phyloP scores from a whole-genome alignment of 2,113 vertebrate species.

The Oostethus manadensis region DNA sequence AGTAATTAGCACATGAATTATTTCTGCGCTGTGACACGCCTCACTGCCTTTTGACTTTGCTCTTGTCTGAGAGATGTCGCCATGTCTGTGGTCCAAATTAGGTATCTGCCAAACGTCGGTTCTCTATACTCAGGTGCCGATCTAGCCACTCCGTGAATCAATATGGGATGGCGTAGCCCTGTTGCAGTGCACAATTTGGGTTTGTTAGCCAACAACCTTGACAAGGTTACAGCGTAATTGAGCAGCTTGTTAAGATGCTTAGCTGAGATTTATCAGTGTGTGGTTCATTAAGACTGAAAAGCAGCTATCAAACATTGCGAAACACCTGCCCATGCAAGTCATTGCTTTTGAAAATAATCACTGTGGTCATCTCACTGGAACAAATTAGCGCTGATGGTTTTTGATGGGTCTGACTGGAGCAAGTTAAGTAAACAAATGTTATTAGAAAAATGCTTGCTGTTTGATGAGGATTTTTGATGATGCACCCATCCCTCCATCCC shows the following conservation, averaged over 20 bases:
- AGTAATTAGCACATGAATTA: conserved; percentile 71
- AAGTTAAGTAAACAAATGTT: conserved; percentile 32
- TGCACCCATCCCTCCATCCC: conserved; percentile 7
- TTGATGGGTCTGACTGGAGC: conserved; percentile 5
- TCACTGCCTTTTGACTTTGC: conserved; percentile 60
- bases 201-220: conserved; percentile 45
- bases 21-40: conserved; percentile 58
- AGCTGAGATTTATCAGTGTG: conserved; percentile 31
- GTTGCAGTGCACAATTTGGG: conserved; percentile 15
- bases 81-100: conserved; percentile 48
- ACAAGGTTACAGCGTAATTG: conserved; percentile 45
- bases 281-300: conserved; percentile 17
- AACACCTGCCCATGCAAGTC: conserved; percentile 36
- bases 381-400: conserved; percentile 20
- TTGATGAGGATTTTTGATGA: conserved; percentile 59
- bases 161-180: conserved; percentile 34
- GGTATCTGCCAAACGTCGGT: conserved; percentile 52
- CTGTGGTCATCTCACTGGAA: conserved; percentile 17
- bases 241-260: conserved; percentile 50
- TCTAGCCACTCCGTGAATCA: conserved; percentile 38
- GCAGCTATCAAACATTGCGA: conserved; percentile 29
- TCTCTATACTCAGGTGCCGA: conserved; percentile 33
- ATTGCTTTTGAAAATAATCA: conserved; percentile 31
- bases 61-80: conserved; percentile 52
- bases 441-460: conserved; percentile 39